A percentile compares a stretch with the other conserved stretches of the same genome.
Conservation (phyloP, 2,797 vertebrate species). For the Psittacula derbiana region DNA sequence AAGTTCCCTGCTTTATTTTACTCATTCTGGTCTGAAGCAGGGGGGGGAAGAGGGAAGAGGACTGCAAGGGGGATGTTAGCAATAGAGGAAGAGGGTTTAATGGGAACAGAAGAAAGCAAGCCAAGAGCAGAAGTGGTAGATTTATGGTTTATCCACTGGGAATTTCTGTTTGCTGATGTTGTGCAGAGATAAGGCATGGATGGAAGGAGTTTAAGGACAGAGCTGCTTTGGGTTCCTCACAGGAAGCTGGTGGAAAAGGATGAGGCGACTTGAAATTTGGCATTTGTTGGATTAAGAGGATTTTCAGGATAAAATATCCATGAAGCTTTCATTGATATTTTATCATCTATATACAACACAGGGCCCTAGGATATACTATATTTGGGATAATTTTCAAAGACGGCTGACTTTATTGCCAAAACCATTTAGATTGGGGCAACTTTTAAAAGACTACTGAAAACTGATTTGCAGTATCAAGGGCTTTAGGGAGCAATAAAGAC, state of each 20-base stretch:
- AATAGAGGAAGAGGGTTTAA: background rate
- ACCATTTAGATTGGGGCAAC: background rate
- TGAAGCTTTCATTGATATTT: background rate
- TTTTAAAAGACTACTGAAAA: background rate
- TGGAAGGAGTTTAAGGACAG: background rate
- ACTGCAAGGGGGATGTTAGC: background rate
- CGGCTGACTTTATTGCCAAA: background rate
- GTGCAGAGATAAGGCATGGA: background rate
- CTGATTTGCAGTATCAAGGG: background rate
- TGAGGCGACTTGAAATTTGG: background rate
- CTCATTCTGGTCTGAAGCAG: background rate
- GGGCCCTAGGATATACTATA: background rate
- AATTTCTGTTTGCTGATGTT: background rate
- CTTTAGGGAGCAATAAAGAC: background rate
- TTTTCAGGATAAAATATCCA: background rate
- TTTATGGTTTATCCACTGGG: background rate
- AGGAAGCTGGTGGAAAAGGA: background rate
- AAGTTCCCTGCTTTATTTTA: background rate
- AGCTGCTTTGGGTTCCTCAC: background rate
- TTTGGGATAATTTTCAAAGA: background rate
- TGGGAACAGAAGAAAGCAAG: background rate
- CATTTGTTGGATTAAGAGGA: background rate
- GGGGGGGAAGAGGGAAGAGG: background rate
- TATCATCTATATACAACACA: background rate
- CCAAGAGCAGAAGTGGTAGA: background rate